Evolutionary conservation across 2,113 vertebrate genomes (phyloP).

Genomic region (Brachyhypopomus occidentalis): DNA sequence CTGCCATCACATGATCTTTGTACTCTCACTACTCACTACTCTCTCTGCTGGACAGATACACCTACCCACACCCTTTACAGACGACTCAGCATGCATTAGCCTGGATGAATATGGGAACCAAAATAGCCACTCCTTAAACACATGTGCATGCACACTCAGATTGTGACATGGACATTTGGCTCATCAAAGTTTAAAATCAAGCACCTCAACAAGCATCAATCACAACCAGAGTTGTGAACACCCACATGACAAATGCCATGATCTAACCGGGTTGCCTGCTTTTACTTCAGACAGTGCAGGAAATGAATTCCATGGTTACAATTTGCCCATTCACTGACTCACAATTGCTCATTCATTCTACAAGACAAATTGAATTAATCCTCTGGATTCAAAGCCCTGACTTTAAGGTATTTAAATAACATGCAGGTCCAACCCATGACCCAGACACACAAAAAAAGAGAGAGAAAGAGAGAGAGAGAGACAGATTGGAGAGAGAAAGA

Average conservation of each 20-base stretch:
- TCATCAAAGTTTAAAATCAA: no score
- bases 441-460: neutral
- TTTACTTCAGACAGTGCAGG: neutral
- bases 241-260: neutral
- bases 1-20: slow-evolving; percentile 50
- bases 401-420: neutral
- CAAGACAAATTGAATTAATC: neutral
- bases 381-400: neutral
- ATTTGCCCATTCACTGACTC: neutral
- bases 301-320: neutral
- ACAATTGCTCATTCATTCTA: slow-evolving; percentile 10
- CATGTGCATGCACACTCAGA: no score
- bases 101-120: slow-evolving; percentile 4
- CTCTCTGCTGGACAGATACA: neutral
- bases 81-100: neutral
- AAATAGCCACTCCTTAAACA: neutral
- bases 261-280: neutral
- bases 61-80: slow-evolving; percentile 17
- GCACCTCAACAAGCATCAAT: neutral
- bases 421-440: neutral
- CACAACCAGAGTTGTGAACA: slow-evolving; percentile 12
- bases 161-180: no score
- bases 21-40: neutral
- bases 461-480: neutral
- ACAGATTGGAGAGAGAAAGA: neutral